phyloP scores from a whole-genome alignment of 2,888 invertebrate genomes.

The Spicauda simplicius region DNA sequence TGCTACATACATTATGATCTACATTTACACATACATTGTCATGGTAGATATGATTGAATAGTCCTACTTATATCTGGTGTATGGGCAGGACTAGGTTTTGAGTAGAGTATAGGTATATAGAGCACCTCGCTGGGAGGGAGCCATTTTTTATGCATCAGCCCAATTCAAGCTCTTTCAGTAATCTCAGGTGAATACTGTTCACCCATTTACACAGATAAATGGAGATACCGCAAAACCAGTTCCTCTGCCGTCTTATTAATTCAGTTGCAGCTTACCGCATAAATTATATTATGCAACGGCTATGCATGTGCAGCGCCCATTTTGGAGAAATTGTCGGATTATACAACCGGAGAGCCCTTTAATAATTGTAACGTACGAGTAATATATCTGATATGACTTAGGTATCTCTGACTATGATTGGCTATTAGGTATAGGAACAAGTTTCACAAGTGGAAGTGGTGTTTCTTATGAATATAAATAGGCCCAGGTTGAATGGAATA shows the following conservation, averaged over 20 bases:
- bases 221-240: slow-evolving; percentile 47
- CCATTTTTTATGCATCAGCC: background rate
- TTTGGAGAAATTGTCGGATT: slow-evolving; percentile 63
- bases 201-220: slow-evolving; percentile 35
- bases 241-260: slow-evolving; percentile 53
- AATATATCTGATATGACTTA: background rate
- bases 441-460: background rate
- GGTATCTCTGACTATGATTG: background rate
- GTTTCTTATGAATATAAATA: too few relatives aligned
- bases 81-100: too few relatives aligned
- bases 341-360: slow-evolving; percentile 48
- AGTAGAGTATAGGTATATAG: too few relatives aligned
- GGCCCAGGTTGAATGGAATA: too few relatives aligned
- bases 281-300: slow-evolving; percentile 46
- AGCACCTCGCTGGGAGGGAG: too few relatives aligned
- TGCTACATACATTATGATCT: too few relatives aligned
- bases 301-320: slow-evolving; percentile 46
- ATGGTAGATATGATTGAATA: too few relatives aligned
- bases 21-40: too few relatives aligned
- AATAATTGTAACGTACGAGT: slow-evolving; percentile 32
- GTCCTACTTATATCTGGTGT: too few relatives aligned
- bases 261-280: slow-evolving; percentile 41
- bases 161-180: background rate
- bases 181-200: slow-evolving; percentile 25
- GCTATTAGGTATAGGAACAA: background rate